These are phyloP conservation scores for Cotesia typhae DNA, from an alignment of 1,140 invertebrate genomes.

Conservation along the genomic window DNA sequence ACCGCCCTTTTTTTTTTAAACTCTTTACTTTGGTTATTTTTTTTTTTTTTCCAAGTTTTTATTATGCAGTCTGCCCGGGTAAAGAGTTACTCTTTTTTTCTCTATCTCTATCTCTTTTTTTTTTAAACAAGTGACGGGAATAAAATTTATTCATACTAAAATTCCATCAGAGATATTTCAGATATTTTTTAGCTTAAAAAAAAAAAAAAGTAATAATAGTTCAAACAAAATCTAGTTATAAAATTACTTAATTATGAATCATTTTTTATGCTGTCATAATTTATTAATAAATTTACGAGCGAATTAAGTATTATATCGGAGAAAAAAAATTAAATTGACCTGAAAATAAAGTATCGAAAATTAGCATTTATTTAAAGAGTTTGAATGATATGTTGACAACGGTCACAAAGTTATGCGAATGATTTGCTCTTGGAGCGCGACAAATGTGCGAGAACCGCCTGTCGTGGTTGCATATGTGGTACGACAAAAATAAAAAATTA, in stretches of 20 bases:
- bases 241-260: background rate
- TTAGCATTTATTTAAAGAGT: conserved; percentile 16
- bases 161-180: background rate
- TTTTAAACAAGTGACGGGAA: conserved; percentile 26
- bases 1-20: conserved; percentile 26
- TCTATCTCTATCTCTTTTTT: background rate
- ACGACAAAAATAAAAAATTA: too few relatives aligned
- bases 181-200: conserved; percentile 4
- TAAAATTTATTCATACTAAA: conserved; percentile 24
- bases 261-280: background rate
- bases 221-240: too few relatives aligned
- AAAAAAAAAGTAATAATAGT: background rate
- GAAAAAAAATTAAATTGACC: too few relatives aligned
- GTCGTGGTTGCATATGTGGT: conserved; percentile 18
- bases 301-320: too few relatives aligned
- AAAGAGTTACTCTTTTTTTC: conserved; percentile 16
- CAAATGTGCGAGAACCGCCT: conserved; percentile 29
- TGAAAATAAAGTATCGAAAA: background rate
- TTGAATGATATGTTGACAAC: conserved; percentile 30
- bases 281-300: too few relatives aligned
- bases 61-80: conserved; percentile 16
- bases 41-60: conserved; percentile 25
- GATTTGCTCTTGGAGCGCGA: conserved; percentile 16
- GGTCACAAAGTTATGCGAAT: conserved; percentile 14
- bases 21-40: background rate